Evolutionary conservation across 1,140 invertebrate species (phyloP), one percentile per base, ranked within the genome.

Genomic region (Calliphora vicina): DNA sequence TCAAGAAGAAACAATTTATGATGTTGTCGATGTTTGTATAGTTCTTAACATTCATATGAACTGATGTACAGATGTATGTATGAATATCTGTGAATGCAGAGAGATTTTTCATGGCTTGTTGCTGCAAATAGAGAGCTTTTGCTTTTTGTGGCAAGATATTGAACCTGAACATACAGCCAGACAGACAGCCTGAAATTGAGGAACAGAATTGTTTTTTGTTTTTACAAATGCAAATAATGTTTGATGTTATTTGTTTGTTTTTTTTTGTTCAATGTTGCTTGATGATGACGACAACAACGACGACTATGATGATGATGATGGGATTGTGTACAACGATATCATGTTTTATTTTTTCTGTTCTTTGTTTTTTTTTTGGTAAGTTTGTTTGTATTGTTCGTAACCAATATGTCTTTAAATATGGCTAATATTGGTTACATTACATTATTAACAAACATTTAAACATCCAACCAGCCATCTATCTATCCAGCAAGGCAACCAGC

Each of bases 201-300:
- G 35, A 23, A 23, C 61, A n/a, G 10, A 35, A 67, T 67, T 67
- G n/a, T 67, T 67, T 67, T 67, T 67, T 67, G 23, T 67, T 67
- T 67, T 67, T 23, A 67, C 61, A 67, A 67, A 67, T 67, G 61
- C 61, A 67, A 67, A 67, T 67, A 67, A 67, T 67, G 61, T 67
- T 78, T 78, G 74, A 43, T 78, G 74, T 43, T 45, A 35, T 26
- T 13, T 23, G 35, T 35, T 35, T 35, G 10, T 35, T 35, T 35
- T 35, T 35, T 35, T 35, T 35, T 35, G n/a, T n/a, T 35, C 35
- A 35, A 8, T 78, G 35, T 12, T 23, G 80, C 35, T 80, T 86
- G 86, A 85, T 83, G 83, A 85, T 86, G 84, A 76, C 61, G 81
- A 82, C 84, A 84, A 85, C 78, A 81, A 86, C 82, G 84, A 17